A percentile compares a stretch with the other conserved stretches of the same genome.
Conservation (phyloP, 2,113 vertebrate genomes). For the Tautogolabrus adspersus region DNA sequence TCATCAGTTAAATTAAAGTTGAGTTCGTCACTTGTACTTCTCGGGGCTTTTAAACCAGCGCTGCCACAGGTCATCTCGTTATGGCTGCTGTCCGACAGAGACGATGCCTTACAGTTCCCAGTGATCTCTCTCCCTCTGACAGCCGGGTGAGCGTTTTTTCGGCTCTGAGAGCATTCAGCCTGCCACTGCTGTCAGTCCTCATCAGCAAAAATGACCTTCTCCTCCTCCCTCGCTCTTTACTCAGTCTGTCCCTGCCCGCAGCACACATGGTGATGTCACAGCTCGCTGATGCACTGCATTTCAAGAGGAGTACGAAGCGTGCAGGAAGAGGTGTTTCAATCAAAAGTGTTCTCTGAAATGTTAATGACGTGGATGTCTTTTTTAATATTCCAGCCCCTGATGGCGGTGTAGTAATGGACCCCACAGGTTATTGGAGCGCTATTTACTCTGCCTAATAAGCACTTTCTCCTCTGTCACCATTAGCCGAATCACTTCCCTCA, state of each 20-base stretch:
- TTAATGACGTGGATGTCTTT: slow-evolving; percentile 3
- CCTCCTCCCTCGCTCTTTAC: slow-evolving; percentile 28
- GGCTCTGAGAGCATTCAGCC: slow-evolving; percentile 44
- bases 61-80: slow-evolving; percentile 32
- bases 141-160: slow-evolving; percentile 35
- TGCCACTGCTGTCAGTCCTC: slow-evolving; percentile 62
- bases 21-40: slow-evolving; percentile 10
- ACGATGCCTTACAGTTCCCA: slow-evolving; percentile 19
- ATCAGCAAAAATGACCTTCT: slow-evolving; percentile 59
- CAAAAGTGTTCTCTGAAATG: slow-evolving; percentile 9
- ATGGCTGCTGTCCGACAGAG: slow-evolving; percentile 35
- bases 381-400: slow-evolving; percentile 12
- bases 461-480: slow-evolving; percentile 60
- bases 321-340: slow-evolving; percentile 21
- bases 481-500: slow-evolving; percentile 56
- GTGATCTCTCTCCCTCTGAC: slow-evolving; percentile 43
- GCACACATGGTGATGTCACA: slow-evolving; percentile 53
- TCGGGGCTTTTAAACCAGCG: slow-evolving; percentile 15
- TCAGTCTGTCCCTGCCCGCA: slow-evolving; percentile 26
- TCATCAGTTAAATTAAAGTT: slow-evolving; percentile 14
- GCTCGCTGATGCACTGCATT: slow-evolving; percentile 14
- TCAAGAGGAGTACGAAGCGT: slow-evolving; percentile 1
- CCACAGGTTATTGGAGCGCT: slow-evolving; percentile 36
- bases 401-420: slow-evolving; percentile 4
- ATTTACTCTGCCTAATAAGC: slow-evolving; percentile 65